These are phyloP conservation scores for Calosoma granatense DNA, from an alignment of 1,140 invertebrate species.

Conservation along the genomic window DNA sequence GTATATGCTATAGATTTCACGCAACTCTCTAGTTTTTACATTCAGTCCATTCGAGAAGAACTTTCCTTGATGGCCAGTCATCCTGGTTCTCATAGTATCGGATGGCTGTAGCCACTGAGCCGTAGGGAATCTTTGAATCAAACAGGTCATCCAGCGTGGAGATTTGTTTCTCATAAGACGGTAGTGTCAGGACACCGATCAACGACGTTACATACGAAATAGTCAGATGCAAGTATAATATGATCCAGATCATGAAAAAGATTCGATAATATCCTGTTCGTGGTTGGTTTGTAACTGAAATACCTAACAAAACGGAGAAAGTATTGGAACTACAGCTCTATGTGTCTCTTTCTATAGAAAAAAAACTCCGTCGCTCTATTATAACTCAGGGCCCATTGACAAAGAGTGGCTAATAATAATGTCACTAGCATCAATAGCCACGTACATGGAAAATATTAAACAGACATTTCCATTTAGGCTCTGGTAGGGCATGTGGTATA, in stretches of 20 bases:
- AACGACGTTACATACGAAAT: conserved; percentile 17
- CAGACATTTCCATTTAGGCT: background rate
- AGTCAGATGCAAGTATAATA: too few relatives aligned
- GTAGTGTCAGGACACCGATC: conserved; percentile 17
- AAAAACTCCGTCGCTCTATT: conserved; percentile 6
- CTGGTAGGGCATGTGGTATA: conserved; percentile 13
- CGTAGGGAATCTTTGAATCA: background rate
- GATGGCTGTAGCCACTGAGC: background rate
- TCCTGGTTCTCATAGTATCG: conserved; percentile 11
- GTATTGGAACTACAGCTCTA: conserved; percentile 9
- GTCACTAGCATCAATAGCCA: conserved; percentile 11
- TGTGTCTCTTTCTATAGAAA: conserved; percentile 13
- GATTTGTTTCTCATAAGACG: too few relatives aligned
- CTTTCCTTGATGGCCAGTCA: conserved; percentile 4
- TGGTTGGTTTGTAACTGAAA: conserved; percentile 14
- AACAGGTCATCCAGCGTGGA: too few relatives aligned
- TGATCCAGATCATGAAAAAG: conserved; percentile 18
- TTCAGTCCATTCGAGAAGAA: conserved; percentile 14
- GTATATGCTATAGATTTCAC: background rate
- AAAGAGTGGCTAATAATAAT: conserved; percentile 11
- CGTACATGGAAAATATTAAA: background rate
- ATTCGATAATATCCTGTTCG: conserved; percentile 13
- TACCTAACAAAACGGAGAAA: conserved; percentile 13
- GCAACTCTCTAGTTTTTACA: conserved; percentile 13
- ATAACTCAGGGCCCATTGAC: conserved; percentile 2